Evolutionary conservation across 2,888 invertebrate genomes (phyloP).

Genomic region (Hyles lineata): DNA sequence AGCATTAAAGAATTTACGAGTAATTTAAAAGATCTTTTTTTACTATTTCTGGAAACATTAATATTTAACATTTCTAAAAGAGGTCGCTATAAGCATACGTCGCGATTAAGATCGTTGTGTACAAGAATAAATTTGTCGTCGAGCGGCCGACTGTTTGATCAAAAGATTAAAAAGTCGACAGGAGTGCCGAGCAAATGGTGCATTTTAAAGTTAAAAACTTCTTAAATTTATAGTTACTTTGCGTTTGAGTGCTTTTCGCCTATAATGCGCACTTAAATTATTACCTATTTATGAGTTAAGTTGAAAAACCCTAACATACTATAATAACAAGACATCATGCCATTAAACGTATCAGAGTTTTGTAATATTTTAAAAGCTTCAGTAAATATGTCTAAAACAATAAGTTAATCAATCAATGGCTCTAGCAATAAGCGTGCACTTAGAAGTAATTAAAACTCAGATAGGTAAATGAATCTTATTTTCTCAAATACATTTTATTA

Average conservation of each 20-base stretch:
- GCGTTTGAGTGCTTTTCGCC: constrained; percentile 18
- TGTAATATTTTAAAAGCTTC: too few species aligned
- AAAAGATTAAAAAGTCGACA: constrained; percentile 74
- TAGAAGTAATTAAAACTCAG: too few species aligned
- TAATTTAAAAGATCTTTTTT: constrained; percentile 21
- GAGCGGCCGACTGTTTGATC: constrained; percentile 73
- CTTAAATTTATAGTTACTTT: constrained; percentile 45
- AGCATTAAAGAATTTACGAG: not conserved
- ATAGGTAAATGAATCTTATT: too few species aligned
- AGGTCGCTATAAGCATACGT: constrained; percentile 30
- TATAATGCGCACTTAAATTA: constrained; percentile 40
- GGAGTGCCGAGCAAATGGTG: constrained; percentile 65
- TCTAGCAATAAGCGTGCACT: too few species aligned
- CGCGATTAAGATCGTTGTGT: constrained; percentile 71
- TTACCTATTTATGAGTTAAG: constrained; percentile 36
- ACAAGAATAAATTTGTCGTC: constrained; percentile 79
- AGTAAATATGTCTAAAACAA: too few species aligned
- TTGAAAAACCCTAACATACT: constrained; percentile 6
- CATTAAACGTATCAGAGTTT: not conserved
- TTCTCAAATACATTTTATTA: too few species aligned
- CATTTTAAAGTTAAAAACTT: constrained; percentile 63
- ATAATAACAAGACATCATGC: not conserved
- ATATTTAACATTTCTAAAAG: constrained; percentile 40
- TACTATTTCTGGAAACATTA: constrained; percentile 10
- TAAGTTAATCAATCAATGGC: too few species aligned